Base-by-base conservation (phyloP, 2,888 invertebrate species). In the Melieria omissa region DNA sequence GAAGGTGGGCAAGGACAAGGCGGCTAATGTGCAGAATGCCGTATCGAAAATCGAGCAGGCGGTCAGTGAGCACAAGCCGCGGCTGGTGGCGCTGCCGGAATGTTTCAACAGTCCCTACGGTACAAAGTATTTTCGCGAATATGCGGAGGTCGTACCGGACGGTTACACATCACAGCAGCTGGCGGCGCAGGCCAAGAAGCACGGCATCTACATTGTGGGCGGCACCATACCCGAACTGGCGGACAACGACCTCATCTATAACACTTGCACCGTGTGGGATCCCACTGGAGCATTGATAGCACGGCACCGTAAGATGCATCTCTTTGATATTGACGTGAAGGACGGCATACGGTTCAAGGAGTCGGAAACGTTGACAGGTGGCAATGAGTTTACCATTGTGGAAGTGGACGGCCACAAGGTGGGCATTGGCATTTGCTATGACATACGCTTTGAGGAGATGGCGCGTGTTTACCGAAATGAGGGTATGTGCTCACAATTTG, bases 21-120 rank as follows among this genome's bases (percentile, higher is more conserved):
- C 88, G 0, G 90, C 89, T 73, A 98, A 98, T 87, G 86, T 98
- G 14, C 87, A 89, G 44, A 90, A 91, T 78, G 96, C 96, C 0
- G 87, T 92, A 0, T 88, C 89, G 58, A 90, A 93, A 76, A 93
- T 98, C 71, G 88, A 90, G 72, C 88, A 90, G 74, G 82, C 77
- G 0, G 85, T 84, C 0, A 92, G 92, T 75, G 86, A 89, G 65
- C 87, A 89, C 65, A 88, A 89, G 10, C 92, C 93, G 0, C 88
- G 91, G 58, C 79, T 95, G 45, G 87, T 94, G 42, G 90, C 90
- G 0, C 85, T 95, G 6, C 94, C 95, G 0, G 98, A 98, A 87
- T 97, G 96, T 84, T 98, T 98, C 82, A 98, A 98, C 85, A 94
- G 95, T 14, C 98, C 98, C 0, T 98, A 98, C 86, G 98, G 97